A percentile compares a stretch with the other conserved stretches of the same genome.
These are phyloP conservation scores for Synergus japonicus DNA, from an alignment of 2,888 invertebrate genomes.

Conservation along the genomic window DNA sequence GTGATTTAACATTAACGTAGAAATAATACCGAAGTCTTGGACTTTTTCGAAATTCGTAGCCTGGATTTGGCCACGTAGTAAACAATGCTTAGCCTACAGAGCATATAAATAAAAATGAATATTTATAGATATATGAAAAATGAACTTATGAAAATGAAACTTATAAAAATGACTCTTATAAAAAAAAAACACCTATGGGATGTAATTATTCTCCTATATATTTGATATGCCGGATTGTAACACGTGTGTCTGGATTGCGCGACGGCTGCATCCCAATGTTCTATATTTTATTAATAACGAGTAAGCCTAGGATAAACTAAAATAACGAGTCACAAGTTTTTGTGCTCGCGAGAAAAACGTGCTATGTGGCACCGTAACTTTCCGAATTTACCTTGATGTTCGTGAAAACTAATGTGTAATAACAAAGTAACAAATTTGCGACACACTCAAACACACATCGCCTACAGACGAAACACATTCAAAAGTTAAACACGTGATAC, in stretches of 20 bases:
- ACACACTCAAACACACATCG: constrained; percentile 26
- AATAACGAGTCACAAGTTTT: constrained; percentile 16
- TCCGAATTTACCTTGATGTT: constrained; percentile 38
- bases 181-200: constrained; percentile 54
- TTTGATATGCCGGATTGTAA: constrained; percentile 72
- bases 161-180: constrained; percentile 54
- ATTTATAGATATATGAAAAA: constrained; percentile 44
- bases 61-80: constrained; percentile 65
- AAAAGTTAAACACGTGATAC: constrained; percentile 31
- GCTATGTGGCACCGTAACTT: constrained; percentile 13
- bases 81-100: constrained; percentile 65
- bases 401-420: constrained; percentile 31
- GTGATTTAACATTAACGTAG: not conserved
- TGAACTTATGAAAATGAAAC: constrained; percentile 46
- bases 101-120: constrained; percentile 53
- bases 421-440: constrained; percentile 9
- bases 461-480: not conserved
- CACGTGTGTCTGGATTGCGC: constrained; percentile 71
- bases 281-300: constrained; percentile 74
- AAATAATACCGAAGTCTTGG: not conserved
- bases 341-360: constrained; percentile 17
- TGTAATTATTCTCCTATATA: constrained; percentile 65
- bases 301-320: constrained; percentile 61
- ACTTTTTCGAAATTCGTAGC: constrained; percentile 60
- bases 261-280: constrained; percentile 71